phyloP scores from a whole-genome alignment of 2,113 vertebrate genomes.

The Poeciliopsis occidentalis region DNA sequence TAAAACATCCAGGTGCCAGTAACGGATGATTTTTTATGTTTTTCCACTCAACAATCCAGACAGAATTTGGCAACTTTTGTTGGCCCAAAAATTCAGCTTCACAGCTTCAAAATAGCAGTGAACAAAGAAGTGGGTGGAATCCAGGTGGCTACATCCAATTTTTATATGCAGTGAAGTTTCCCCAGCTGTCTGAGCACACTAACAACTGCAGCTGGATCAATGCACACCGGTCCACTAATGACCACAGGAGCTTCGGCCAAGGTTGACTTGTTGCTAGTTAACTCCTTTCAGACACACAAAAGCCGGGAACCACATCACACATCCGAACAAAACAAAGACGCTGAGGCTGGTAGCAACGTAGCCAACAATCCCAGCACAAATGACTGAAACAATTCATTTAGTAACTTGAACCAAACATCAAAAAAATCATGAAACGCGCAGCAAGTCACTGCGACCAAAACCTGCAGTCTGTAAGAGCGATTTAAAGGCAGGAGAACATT shows the following conservation, averaged over 20 bases:
- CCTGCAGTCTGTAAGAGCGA: neutral
- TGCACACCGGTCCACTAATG: neutral
- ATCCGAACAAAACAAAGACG: neutral
- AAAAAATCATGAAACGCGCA: neutral
- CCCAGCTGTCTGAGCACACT: neutral
- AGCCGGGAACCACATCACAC: neutral
- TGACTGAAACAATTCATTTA: neutral
- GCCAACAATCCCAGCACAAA: neutral
- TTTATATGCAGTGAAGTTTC: neutral
- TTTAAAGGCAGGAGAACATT: too few relatives aligned
- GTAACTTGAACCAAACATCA: neutral
- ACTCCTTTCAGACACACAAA: neutral
- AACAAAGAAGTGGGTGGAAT: neutral
- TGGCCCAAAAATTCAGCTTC: neutral
- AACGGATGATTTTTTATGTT: neutral
- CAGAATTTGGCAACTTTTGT: neutral
- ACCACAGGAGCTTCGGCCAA: neutral
- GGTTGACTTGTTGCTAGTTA: conserved; percentile 1
- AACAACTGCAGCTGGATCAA: conserved; percentile 1
- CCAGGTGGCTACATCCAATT: neutral
- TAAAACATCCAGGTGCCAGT: neutral
- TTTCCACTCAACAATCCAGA: neutral
- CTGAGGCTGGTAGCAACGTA: neutral
- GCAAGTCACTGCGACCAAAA: too few relatives aligned
- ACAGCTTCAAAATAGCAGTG: neutral